These are phyloP conservation scores for Albula goreensis DNA, from an alignment of 2,113 vertebrate genomes.

Conservation along the genomic window DNA sequence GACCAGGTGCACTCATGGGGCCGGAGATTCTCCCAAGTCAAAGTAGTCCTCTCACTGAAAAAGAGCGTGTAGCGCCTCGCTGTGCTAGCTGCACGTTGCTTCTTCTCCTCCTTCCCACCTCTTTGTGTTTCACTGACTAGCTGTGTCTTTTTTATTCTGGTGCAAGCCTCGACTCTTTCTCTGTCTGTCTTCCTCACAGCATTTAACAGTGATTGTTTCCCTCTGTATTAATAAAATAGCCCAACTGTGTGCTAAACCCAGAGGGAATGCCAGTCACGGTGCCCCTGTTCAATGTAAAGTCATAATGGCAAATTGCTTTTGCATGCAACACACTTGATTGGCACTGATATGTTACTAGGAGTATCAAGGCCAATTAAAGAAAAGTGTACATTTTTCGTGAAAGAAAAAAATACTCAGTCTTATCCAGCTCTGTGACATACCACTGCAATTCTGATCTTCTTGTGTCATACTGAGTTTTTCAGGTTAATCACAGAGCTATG, in stretches of 20 bases:
- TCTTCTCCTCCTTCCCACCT: background rate
- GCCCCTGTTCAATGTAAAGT: background rate
- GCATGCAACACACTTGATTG: background rate
- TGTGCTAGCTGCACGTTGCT: conserved; percentile 13
- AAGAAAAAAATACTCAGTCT: too few species aligned
- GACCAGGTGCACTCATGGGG: conserved; percentile 73
- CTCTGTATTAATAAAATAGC: background rate
- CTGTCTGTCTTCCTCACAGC: background rate
- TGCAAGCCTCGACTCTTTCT: background rate
- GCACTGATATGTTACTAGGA: background rate
- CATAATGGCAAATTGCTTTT: background rate
- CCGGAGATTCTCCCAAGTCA: conserved; percentile 65
- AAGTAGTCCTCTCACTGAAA: conserved; percentile 65
- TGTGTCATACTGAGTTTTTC: background rate
- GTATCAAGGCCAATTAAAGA: background rate
- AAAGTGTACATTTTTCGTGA: background rate
- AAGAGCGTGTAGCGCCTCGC: conserved; percentile 48
- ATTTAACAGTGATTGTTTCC: background rate
- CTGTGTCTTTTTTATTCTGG: background rate
- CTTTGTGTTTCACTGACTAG: background rate
- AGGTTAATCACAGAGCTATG: background rate
- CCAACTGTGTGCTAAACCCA: background rate
- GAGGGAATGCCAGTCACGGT: background rate
- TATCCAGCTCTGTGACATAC: background rate
- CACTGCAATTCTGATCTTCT: background rate